phyloP scores from a whole-genome alignment of 2,888 invertebrate genomes.

The Ditula angustiorana region DNA sequence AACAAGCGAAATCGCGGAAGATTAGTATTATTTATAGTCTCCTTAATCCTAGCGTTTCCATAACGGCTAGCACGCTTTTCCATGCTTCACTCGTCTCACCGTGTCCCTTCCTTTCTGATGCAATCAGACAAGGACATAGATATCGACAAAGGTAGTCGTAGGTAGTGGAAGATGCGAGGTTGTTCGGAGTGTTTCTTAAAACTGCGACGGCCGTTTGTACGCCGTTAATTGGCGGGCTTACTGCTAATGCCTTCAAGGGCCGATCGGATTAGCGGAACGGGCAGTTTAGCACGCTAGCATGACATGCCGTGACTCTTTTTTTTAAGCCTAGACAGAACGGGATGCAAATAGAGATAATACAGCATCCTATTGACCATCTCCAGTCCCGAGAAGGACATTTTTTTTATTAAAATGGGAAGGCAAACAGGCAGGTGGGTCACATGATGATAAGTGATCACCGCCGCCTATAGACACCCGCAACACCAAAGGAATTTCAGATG shows the following conservation, averaged over 20 bases:
- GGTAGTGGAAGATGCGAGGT: not conserved
- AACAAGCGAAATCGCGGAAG: slow-evolving; percentile 52
- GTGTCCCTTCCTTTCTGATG: not conserved
- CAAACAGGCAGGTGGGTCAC: too few relatives aligned
- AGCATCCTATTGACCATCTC: too few relatives aligned
- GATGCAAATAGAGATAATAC: too few relatives aligned
- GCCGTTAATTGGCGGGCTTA: slow-evolving; percentile 36
- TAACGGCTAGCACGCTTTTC: not conserved
- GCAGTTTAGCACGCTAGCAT: not conserved
- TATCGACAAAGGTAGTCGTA: not conserved
- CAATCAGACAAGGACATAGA: not conserved
- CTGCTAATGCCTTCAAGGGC: slow-evolving; percentile 20
- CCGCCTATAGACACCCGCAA: too few relatives aligned
- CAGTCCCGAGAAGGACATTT: too few relatives aligned
- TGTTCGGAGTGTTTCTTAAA: slow-evolving; percentile 26
- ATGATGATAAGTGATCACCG: too few relatives aligned
- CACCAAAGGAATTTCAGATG: too few relatives aligned
- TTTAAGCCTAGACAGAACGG: too few relatives aligned
- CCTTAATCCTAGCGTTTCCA: slow-evolving; percentile 58
- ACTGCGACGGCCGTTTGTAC: slow-evolving; percentile 32
- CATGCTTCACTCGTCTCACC: not conserved
- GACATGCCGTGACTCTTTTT: too few relatives aligned
- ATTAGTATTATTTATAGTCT: slow-evolving; percentile 67
- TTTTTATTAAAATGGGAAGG: too few relatives aligned
- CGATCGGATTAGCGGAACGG: slow-evolving; percentile 12